Evolutionary conservation across 2,797 vertebrate species (phyloP).

Genomic region (Acipenser ruthenus): DNA sequence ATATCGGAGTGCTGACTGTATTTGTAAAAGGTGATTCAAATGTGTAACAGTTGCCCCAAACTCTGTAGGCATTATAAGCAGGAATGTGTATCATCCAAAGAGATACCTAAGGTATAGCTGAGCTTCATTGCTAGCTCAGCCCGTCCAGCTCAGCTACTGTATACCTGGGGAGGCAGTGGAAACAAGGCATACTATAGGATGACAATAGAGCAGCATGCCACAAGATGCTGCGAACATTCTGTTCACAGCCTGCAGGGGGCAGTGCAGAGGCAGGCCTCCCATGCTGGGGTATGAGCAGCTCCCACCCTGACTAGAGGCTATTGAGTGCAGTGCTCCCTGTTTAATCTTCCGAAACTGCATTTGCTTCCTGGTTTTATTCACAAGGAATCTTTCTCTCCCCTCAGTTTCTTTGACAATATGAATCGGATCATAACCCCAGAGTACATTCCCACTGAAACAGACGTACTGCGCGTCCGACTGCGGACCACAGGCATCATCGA

Average conservation of each 20-base stretch:
- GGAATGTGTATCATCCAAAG: too few species aligned
- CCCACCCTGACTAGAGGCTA: background rate
- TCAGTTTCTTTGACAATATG: slow-evolving; percentile 63
- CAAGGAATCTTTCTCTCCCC: slow-evolving; percentile 2
- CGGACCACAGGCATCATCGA: slow-evolving; percentile 58
- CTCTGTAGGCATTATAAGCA: too few species aligned
- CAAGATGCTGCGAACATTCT: too few species aligned
- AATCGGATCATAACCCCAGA: slow-evolving; percentile 51
- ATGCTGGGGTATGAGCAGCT: too few species aligned
- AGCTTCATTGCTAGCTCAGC: too few species aligned
- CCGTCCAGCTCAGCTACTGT: background rate
- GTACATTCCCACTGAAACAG: slow-evolving; percentile 51
- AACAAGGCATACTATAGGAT: background rate
- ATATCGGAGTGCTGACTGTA: too few species aligned
- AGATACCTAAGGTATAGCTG: too few species aligned
- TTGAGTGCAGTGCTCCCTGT: background rate
- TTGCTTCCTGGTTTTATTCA: background rate
- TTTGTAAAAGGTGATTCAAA: too few species aligned
- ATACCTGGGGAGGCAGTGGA: background rate
- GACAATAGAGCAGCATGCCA: slow-evolving; percentile 15
- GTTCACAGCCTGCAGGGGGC: too few species aligned
- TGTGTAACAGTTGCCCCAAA: too few species aligned
- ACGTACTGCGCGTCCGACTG: slow-evolving; percentile 59
- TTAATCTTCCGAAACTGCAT: background rate
- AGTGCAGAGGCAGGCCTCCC: too few species aligned